Percentiles rank a stretch among this genome's conserved stretches.
Evolutionary conservation across 1,140 invertebrate genomes (phyloP).

Genomic region (Cotesia glomerata): DNA sequence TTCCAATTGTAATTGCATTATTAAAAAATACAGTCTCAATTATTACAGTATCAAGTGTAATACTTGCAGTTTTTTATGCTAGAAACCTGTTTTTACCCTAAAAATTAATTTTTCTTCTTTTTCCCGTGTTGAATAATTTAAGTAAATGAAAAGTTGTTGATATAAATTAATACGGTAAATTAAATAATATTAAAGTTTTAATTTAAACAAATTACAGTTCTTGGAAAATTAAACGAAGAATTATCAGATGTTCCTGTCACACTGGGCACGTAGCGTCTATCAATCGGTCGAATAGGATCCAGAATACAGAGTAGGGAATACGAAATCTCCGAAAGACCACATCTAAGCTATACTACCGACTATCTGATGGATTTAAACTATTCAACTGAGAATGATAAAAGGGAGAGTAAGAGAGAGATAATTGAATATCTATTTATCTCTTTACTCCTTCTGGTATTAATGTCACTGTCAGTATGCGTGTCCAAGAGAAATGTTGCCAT

Average conservation of each 20-base stretch:
- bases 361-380: background rate
- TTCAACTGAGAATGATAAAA: background rate
- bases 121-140: too few species aligned
- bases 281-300: constrained; percentile 15
- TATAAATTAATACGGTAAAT: too few species aligned
- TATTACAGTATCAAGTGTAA: too few species aligned
- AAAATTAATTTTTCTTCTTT: too few species aligned
- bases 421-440: background rate
- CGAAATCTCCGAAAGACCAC: constrained; percentile 32
- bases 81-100: too few species aligned
- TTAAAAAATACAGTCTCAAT: too few species aligned
- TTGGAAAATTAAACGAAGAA: background rate
- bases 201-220: background rate
- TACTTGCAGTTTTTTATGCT: too few species aligned
- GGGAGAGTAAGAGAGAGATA: too few species aligned
- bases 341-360: background rate
- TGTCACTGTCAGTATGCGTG: background rate
- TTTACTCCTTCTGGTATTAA: constrained; percentile 11
- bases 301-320: too few species aligned
- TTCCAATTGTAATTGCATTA: too few species aligned
- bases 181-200: too few species aligned
- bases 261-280: constrained; percentile 37
- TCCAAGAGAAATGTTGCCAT: constrained; percentile 15
- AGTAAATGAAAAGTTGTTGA: too few species aligned
- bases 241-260: constrained; percentile 41